Percentiles rank a stretch among this genome's conserved stretches.
phyloP scores from a whole-genome alignment of 2,113 vertebrate species.

The Heterotis niloticus region DNA sequence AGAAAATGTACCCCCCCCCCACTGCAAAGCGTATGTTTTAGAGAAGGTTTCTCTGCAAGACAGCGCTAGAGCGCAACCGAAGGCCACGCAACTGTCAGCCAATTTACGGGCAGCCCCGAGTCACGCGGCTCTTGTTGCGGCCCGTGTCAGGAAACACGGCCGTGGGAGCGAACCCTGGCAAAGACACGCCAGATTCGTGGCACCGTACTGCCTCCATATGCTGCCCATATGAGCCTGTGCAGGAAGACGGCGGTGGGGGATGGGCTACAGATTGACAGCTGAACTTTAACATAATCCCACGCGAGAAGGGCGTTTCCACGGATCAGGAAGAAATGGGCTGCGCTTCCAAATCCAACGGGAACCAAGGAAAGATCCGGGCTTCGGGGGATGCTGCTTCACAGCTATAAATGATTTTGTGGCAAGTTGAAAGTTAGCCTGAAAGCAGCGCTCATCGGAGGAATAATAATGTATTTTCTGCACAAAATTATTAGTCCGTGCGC shows the following conservation, averaged over 20 bases:
- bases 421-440: neutral
- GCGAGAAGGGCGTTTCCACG: neutral
- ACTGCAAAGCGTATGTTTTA: neutral
- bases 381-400: neutral
- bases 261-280: neutral
- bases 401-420: neutral
- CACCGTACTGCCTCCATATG: neutral
- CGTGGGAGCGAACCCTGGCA: constrained; percentile 28
- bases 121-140: neutral
- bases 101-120: neutral
- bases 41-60: neutral
- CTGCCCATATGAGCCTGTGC: constrained; percentile 15
- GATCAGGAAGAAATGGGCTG: neutral
- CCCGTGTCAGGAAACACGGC: constrained; percentile 15
- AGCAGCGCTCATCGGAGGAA: constrained; percentile 3
- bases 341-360: neutral
- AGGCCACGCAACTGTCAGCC: neutral
- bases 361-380: neutral
- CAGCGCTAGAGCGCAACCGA: neutral
- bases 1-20: neutral
- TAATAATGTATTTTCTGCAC: neutral
- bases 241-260: neutral
- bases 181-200: constrained; percentile 22
- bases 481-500: constrained; percentile 11
- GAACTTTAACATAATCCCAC: neutral